Conservation (phyloP, 2,113 vertebrate genomes). For the Tragelaphus scriptus region DNA sequence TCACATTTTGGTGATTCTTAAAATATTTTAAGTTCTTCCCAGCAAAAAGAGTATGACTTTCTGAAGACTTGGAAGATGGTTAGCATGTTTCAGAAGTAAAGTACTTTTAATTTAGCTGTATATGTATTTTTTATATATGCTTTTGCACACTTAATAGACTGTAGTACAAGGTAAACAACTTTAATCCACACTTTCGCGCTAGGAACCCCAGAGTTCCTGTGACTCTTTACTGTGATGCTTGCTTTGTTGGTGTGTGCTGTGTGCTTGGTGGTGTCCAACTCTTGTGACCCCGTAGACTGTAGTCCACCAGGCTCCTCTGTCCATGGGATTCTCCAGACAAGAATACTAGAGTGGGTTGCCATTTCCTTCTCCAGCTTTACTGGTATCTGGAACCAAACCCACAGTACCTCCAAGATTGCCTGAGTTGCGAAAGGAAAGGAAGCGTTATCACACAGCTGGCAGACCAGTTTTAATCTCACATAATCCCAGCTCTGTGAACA, state of each 20-base stretch:
- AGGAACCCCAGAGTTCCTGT: not conserved
- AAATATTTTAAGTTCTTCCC: not conserved
- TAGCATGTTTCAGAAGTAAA: not conserved
- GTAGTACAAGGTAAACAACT: not conserved
- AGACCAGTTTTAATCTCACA: fast-evolving
- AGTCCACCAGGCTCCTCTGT: not conserved
- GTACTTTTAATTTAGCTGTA: not conserved
- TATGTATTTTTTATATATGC: not conserved
- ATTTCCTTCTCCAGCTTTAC: not conserved
- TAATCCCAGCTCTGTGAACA: not conserved
- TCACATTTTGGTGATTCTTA: not conserved
- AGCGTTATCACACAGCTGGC: not conserved
- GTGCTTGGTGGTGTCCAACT: fast-evolving
- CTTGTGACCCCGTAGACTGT: fast-evolving
- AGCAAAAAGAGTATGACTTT: not conserved
- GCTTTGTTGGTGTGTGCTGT: not conserved
- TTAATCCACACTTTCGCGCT: fast-evolving
- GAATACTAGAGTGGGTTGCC: not conserved
- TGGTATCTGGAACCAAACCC: not conserved
- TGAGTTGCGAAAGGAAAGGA: not conserved
- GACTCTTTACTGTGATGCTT: not conserved
- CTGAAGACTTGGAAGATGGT: not conserved
- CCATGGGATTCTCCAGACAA: not conserved
- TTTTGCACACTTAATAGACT: not conserved
- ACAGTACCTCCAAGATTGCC: not conserved